Evolutionary conservation across 2,797 vertebrate genomes (phyloP).

Genomic region (Petrocephalus sullivani): DNA sequence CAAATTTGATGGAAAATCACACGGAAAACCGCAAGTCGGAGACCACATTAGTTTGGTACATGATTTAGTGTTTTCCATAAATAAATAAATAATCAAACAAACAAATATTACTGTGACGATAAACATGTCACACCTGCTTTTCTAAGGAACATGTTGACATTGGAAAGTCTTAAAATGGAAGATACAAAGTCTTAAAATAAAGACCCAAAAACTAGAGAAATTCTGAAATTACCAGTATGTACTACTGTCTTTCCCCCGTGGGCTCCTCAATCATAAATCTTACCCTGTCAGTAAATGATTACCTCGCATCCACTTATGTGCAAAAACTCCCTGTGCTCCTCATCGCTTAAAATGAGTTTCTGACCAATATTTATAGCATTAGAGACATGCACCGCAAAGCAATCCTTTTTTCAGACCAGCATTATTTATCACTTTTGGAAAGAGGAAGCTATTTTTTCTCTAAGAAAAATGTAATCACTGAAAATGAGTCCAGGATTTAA

Average conservation of each 20-base stretch:
- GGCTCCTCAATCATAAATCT: not conserved
- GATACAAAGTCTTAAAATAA: not conserved
- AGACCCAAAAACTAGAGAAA: not conserved
- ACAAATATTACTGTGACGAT: not conserved
- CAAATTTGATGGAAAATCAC: not conserved
- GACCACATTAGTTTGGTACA: not conserved
- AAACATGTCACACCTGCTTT: not conserved
- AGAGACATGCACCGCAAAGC: not conserved
- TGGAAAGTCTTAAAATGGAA: not conserved
- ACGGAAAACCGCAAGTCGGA: not conserved
- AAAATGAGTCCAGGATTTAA: not conserved
- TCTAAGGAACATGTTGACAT: not conserved
- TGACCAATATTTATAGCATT: not conserved
- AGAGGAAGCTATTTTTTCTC: not conserved
- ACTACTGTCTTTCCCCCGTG: not conserved
- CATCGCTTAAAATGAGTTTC: not conserved
- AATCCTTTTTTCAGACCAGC: not conserved
- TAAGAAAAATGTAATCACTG: not conserved
- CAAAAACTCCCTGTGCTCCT: not conserved
- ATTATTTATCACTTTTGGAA: not conserved
- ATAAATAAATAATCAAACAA: not conserved
- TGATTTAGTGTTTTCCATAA: not conserved
- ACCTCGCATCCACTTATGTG: not conserved
- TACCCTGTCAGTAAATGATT: not conserved
- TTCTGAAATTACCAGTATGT: not conserved